phyloP scores from a whole-genome alignment of 2,113 vertebrate genomes.

The Oxyura jamaicensis region DNA sequence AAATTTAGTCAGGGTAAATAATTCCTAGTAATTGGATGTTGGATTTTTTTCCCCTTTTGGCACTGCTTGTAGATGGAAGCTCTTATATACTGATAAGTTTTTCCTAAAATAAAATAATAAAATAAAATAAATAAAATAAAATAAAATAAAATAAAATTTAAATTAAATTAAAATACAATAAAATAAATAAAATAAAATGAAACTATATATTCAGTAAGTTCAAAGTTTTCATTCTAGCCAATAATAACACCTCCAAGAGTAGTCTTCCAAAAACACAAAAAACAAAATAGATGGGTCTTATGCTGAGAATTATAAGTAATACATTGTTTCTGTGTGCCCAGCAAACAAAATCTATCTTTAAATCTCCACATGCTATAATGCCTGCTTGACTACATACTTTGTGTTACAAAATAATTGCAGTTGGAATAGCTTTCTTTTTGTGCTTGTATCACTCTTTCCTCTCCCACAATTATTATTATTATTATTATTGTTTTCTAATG shows the following conservation, averaged over 20 bases:
- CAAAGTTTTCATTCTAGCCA: not conserved
- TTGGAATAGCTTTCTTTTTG: not conserved
- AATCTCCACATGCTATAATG: not conserved
- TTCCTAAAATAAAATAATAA: not conserved
- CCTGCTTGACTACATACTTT: not conserved
- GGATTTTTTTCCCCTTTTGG: not conserved
- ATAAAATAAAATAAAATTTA: not conserved
- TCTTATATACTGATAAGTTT: not conserved
- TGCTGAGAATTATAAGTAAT: not conserved
- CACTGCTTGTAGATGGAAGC: not conserved
- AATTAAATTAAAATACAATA: not conserved
- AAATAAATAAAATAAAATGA: not conserved
- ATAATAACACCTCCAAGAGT: not conserved
- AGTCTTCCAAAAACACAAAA: not conserved
- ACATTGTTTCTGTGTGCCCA: not conserved
- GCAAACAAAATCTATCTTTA: not conserved
- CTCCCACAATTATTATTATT: too few relatives aligned
- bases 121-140: not conserved
- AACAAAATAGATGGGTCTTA: not conserved
- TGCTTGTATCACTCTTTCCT: too few relatives aligned
- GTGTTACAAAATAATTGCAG: not conserved
- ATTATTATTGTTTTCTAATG: not conserved
- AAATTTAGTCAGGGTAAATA: not conserved
- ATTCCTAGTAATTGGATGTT: not conserved
- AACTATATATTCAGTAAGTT: not conserved